A percentile compares a stretch with the other conserved stretches of the same genome.
These are phyloP conservation scores for Calcarius ornatus DNA, from an alignment of 2,113 vertebrate species.

Conservation along the genomic window DNA sequence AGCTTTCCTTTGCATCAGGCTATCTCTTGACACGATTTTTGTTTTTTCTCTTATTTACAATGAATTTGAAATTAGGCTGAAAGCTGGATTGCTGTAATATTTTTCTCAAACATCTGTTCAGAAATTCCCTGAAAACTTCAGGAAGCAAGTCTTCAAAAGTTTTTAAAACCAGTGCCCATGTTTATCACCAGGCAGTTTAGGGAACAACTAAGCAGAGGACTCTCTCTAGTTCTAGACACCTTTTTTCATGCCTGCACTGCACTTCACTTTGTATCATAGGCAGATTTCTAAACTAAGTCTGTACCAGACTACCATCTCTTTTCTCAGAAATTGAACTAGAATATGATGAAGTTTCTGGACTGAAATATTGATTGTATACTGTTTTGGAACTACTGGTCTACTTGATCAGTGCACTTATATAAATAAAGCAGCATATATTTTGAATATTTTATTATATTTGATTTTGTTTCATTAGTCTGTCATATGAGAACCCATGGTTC, in stretches of 20 bases:
- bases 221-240: neutral
- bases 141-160: neutral
- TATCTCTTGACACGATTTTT: neutral
- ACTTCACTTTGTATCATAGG: neutral
- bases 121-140: neutral
- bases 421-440: neutral
- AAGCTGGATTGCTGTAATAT: neutral
- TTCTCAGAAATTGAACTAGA: neutral
- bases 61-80: neutral
- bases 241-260: neutral
- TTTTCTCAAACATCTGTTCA: neutral
- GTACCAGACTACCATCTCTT: neutral
- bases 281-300: neutral
- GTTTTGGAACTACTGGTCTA: neutral
- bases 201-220: neutral
- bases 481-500: neutral
- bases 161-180: neutral
- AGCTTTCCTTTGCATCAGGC: neutral
- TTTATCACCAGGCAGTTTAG: neutral
- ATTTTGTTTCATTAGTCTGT: neutral
- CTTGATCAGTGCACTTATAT: neutral
- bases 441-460: conserved; percentile 17
- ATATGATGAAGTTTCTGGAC: neutral
- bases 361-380: neutral
- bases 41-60: neutral